A percentile compares a stretch with the other conserved stretches of the same genome.
Conservation (phyloP, 2,797 vertebrate genomes). For the Danio kyathit region DNA sequence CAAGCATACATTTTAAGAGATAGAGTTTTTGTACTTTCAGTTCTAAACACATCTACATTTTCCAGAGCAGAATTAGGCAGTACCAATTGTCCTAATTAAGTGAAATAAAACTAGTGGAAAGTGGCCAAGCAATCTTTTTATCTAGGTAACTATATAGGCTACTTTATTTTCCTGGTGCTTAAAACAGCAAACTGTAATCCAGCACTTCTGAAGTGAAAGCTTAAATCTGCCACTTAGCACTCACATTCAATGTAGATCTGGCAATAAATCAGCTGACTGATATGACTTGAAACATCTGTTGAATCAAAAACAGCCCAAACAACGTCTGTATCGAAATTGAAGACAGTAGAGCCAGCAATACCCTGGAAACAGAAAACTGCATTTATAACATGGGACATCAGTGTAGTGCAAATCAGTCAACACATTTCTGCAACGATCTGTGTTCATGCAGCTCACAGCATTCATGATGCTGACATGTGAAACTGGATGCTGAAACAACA, state of each 20-base stretch:
- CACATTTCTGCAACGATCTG: neutral
- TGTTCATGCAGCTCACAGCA: neutral
- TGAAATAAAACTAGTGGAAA: neutral
- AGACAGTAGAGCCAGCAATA: neutral
- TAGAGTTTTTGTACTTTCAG: no score
- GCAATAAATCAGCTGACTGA: neutral
- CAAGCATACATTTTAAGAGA: no score
- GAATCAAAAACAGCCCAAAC: neutral
- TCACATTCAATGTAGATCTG: neutral
- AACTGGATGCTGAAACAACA: slow-evolving; percentile 18
- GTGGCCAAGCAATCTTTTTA: slow-evolving; percentile 2
- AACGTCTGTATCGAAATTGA: neutral
- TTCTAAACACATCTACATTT: neutral
- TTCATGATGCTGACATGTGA: slow-evolving; percentile 29
- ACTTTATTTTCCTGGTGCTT: neutral
- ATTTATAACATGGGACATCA: neutral
- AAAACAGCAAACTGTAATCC: neutral
- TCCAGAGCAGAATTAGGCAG: neutral
- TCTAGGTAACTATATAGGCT: neutral
- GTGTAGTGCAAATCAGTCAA: slow-evolving; percentile 5
- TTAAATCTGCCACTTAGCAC: neutral
- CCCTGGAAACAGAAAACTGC: neutral
- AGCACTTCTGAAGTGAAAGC: neutral
- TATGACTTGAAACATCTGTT: neutral
- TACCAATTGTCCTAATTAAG: neutral